Base-by-base conservation (phyloP, 2,888 invertebrate genomes). In the Rhogogaster chlorosoma region DNA sequence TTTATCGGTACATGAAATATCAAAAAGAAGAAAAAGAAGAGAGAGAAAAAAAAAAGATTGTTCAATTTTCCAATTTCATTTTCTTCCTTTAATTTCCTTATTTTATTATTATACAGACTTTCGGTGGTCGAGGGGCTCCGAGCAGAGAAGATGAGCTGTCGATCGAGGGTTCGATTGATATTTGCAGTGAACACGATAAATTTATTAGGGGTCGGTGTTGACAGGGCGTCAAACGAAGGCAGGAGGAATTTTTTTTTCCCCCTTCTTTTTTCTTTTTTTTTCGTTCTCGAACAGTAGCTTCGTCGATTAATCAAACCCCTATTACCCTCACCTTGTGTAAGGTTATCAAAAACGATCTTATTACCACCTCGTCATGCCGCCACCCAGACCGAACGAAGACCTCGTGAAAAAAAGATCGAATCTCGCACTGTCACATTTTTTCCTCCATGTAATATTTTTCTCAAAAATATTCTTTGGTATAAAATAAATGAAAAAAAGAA, bases 221-320 rank as follows among this genome's bases (percentile, higher is more conserved):
- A 80, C 80, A 77, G 80, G 57, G 57, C 80, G 80, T 80, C 80
- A 61, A 80, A 80, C 26, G 80, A 57, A 38, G 57, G 49, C 15
- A 7, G 38, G 57, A 22, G 57, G 7, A n/a, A 26, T 6, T 22
- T 57, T 78, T 78, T 36, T 38, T 73, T 45, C 5, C 42, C 6
- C 2, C 42, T n/a, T 12, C 5, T 18, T 18, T 77, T 61, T 45
- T 45, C 45, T 18, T 42, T 45, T 4, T 45, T 26, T 15, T 26
- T 73, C 73, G 2, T 15, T 42, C 36, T 77, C 75, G 45, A 32
- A 49, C 29, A 49, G 77, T 77, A 53, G 73, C 73, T 67, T n/a
- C 49, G 32, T 80, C 80, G 80, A 80, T 80, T 80, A 80, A 80
- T 80, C 80, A 80, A 80, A 80, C 49, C 57, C 57, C 80, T 49